Base-by-base conservation (phyloP, 2,888 invertebrate genomes). In the Priocnemis perturbator region DNA sequence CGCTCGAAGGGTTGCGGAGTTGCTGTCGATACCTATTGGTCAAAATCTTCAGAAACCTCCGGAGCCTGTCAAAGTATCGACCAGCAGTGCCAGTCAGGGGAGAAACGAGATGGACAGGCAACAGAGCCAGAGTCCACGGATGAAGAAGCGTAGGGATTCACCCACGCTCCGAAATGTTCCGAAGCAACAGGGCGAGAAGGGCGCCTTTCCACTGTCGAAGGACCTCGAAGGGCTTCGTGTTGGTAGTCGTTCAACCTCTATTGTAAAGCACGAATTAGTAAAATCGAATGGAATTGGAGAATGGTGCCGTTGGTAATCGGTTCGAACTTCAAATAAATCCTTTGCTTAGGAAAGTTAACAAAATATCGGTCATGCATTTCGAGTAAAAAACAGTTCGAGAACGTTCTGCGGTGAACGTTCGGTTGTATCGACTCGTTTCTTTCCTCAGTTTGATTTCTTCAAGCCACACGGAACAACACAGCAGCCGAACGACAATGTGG, bases 1-100 rank as follows among this genome's bases (percentile, higher is more conserved):
- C 21, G 63, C 79, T 7, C 78, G 78, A 73, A 84, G 78, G 75
- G 79, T 85, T 9, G 81, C 82, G 0, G 83, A 85, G 64, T 75
- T 86, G 47, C 71, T 85, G 45, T 69, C 73, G 3, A 63, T 75
- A 50, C 71, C 75, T n/a, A 60, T 69, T n/a, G 63, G 53, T 45
- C 69, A 80, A 58, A 63, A 76, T 44, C 23, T 73, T 37, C 70
- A 78, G 11, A 77, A 81, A 58, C 73, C 77, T 3, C 63, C 81
- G 23, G 79, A 85, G 68, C 75, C 80, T 9, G 60, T 83, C 21
- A 81, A 82, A 76, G 65, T 78, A 15, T 74, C 77, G 23, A 77
- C 67, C 47, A 78, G 74, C 58, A 48, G 67, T n/a, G 69, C 62
- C 3, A 73, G 64, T 61, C 69, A 74, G 19, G 64, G 20, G 3